Evolutionary conservation across 2,113 vertebrate species (phyloP), one percentile per base, ranked within the genome.

Genomic region (Apodemus sylvaticus): DNA sequence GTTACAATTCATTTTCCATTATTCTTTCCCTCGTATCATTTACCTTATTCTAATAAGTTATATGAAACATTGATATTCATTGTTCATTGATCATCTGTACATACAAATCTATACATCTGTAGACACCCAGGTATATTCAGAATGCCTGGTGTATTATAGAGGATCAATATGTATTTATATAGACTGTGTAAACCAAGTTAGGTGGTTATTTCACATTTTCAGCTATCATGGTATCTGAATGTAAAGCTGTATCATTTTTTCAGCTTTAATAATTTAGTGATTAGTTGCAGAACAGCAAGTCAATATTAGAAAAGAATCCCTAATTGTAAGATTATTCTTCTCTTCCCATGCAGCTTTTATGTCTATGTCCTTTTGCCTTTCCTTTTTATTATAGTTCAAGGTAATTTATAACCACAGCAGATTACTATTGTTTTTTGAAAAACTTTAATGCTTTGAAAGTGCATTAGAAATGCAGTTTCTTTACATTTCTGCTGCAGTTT

Each of bases 251-350:
- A 48, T 77, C 42, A 70, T 82, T 92, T 92, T 92, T 31, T 78
- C 70, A 66, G 66, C n/a, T 17, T 91, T 90, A 58, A 5, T 92
- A 77, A 96, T 60, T 74, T 81, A 89, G 68, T 89, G 53, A 14
- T 39, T 93, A 60, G 31, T 74, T 95, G 20, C 77, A 89, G 53
- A 34, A 36, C 20, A 81, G 42, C 94, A 83, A 74, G 82, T 60
- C 45, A 92, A 1, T 36, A 71, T 97, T 74, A 22, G 88, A 81
- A 74, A 36, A 96, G n/a, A 97, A 71, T 73, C 31, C n/a, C 91
- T 83, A 91, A 13, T 94, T 81, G 17, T 88, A 91, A 29, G 34
- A 94, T 97, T 77, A 86, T 91, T 53, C 17, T 92, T 20, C 77
- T 42, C 94, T 87, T 60, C 77, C 17, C 71, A 20, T 89, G 9